Conservation (phyloP, 2,797 vertebrate species). For the Lacerta agilis region DNA sequence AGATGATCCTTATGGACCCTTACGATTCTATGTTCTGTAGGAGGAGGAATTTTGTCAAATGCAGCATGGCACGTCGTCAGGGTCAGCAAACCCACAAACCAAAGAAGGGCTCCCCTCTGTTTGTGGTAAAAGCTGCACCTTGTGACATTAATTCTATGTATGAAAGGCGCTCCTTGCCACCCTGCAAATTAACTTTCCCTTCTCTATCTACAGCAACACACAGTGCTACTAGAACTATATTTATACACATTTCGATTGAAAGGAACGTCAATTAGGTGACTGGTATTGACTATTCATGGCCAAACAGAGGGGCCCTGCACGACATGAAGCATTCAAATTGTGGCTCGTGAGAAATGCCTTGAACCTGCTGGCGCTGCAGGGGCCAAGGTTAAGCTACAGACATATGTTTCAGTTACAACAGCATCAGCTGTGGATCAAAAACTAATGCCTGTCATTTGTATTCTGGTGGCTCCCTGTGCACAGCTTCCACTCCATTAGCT, state of each 20-base stretch:
- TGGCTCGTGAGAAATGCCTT: slow-evolving; percentile 44
- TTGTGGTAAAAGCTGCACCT: not conserved
- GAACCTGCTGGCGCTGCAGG: slow-evolving; percentile 24
- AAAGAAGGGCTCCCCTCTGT: not conserved
- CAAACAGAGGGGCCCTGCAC: not conserved
- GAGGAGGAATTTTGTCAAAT: not conserved
- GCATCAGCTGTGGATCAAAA: slow-evolving; percentile 42
- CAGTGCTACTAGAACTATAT: not conserved
- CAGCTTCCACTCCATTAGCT: slow-evolving; percentile 28
- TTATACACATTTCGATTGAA: not conserved
- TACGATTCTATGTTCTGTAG: no score
- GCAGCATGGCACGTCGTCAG: not conserved
- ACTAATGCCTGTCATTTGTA: slow-evolving; percentile 33
- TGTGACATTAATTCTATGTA: not conserved
- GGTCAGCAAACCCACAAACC: not conserved
- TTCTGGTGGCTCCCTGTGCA: slow-evolving; percentile 38
- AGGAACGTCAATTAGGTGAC: not conserved
- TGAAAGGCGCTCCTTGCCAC: not conserved
- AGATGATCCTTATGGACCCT: no score
- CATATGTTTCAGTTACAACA: slow-evolving; percentile 32
- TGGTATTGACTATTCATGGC: not conserved
- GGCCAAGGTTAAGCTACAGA: slow-evolving; percentile 28
- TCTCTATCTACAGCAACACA: not conserved
- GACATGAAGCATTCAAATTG: not conserved
- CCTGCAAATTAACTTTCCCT: not conserved